phyloP scores from a whole-genome alignment of 1,140 invertebrate genomes.

The Trichoplusia ni region DNA sequence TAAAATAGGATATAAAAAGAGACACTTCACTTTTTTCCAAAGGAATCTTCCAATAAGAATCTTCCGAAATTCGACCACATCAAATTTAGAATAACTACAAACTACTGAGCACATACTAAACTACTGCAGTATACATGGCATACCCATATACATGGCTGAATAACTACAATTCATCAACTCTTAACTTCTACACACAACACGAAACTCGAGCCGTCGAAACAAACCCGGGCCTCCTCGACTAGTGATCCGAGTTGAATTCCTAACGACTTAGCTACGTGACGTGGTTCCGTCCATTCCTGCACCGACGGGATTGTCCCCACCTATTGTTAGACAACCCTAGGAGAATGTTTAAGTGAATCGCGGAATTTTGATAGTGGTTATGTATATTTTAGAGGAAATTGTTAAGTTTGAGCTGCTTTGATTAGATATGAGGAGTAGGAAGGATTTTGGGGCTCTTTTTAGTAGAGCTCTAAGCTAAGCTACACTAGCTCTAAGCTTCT shows the following conservation, averaged over 20 bases:
- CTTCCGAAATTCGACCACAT: no score
- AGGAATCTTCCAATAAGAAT: no score
- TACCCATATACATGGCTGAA: no score
- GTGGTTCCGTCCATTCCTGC: slow-evolving; percentile 34
- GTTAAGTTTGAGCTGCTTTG: no score
- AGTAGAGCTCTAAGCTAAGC: no score
- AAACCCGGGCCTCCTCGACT: slow-evolving; percentile 52
- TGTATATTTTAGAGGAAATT: no score
- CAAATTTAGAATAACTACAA: no score
- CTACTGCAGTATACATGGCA: no score
- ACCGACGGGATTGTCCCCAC: slow-evolving; percentile 62
- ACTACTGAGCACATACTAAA: no score
- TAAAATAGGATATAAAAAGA: no score
- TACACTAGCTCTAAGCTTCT: neutral
- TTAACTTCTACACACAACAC: neutral
- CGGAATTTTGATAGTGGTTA: neutral
- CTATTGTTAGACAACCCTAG: slow-evolving; percentile 52
- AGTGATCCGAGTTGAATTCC: slow-evolving; percentile 56
- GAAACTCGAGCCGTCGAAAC: slow-evolving; percentile 45
- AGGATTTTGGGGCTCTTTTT: neutral
- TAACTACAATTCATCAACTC: neutral
- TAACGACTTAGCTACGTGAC: slow-evolving; percentile 59
- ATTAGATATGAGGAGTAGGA: neutral
- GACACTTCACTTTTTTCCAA: no score
- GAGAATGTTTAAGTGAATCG: neutral